Conservation (phyloP, 2,888 invertebrate species). For the Camponotus fellah region DNA sequence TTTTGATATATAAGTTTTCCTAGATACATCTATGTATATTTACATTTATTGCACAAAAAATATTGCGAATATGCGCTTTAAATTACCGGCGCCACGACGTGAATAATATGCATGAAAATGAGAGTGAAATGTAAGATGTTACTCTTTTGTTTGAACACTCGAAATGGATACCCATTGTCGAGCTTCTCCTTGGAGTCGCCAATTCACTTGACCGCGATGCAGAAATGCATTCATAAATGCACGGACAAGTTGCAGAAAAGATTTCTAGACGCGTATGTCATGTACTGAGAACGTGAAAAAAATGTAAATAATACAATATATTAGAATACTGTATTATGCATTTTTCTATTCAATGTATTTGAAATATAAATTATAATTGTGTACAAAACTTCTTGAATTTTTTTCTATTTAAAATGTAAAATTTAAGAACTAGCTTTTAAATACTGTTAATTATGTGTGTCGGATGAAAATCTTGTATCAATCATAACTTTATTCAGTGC, state of each 20-base stretch:
- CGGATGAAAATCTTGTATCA: background rate
- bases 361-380: background rate
- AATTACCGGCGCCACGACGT: background rate
- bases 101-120: background rate
- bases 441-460: background rate
- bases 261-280: background rate
- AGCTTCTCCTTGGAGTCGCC: conserved; percentile 5
- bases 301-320: background rate
- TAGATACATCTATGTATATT: background rate
- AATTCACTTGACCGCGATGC: conserved; percentile 23
- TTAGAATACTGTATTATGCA: background rate
- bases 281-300: background rate
- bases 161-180: conserved; percentile 45
- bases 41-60: background rate
- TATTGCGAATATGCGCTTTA: background rate
- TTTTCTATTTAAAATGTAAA: background rate
- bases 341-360: background rate
- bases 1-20: background rate
- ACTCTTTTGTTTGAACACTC: conserved; percentile 41
- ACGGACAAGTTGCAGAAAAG: conserved; percentile 7
- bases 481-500: background rate
- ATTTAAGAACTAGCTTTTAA: background rate
- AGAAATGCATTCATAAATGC: conserved; percentile 11
- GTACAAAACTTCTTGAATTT: background rate
- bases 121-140: conserved; percentile 9